Evolutionary conservation across 2,797 vertebrate genomes (phyloP).

Genomic region (Sparidentex hasta): DNA sequence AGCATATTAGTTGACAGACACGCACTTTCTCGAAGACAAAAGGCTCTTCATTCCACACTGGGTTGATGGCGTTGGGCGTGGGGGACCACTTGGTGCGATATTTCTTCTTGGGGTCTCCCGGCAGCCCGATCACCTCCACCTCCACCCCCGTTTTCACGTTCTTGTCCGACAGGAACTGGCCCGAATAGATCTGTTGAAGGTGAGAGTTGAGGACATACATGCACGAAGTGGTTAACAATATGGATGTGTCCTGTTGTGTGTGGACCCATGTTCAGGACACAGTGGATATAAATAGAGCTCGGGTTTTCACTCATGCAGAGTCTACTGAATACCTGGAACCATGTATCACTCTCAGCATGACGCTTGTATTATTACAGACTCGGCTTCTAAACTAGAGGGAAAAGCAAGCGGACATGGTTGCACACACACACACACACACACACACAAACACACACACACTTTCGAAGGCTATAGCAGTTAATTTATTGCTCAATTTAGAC

Average conservation of each 20-base stretch:
- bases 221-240: neutral
- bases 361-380: constrained; percentile 39
- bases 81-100: constrained; percentile 93
- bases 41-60: constrained; percentile 96
- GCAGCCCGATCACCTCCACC: constrained; percentile 95
- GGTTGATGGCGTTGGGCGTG: constrained; percentile 93
- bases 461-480: constrained; percentile 10
- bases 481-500: constrained; percentile 28
- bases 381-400: constrained; percentile 18
- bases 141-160: constrained; percentile 93
- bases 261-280: constrained; percentile 41
- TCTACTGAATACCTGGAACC: constrained; percentile 62
- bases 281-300: constrained; percentile 54
- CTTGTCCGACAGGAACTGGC: constrained; percentile 97
- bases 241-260: constrained; percentile 25
- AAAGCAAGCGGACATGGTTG: constrained; percentile 19
- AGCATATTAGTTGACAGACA: neutral
- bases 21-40: constrained; percentile 98
- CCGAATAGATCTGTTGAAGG: constrained; percentile 91
- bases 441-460: constrained; percentile 8
- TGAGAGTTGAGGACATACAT: constrained; percentile 8
- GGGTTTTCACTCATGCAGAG: constrained; percentile 42
- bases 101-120: constrained; percentile 95
- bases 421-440: constrained; percentile 28
- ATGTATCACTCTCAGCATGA: constrained; percentile 57